Percentiles rank a stretch among this genome's conserved stretches.
These are phyloP conservation scores for Diadema setosum DNA, from an alignment of 35 echinoderm and acorn worm genomes.

Conservation along the genomic window DNA sequence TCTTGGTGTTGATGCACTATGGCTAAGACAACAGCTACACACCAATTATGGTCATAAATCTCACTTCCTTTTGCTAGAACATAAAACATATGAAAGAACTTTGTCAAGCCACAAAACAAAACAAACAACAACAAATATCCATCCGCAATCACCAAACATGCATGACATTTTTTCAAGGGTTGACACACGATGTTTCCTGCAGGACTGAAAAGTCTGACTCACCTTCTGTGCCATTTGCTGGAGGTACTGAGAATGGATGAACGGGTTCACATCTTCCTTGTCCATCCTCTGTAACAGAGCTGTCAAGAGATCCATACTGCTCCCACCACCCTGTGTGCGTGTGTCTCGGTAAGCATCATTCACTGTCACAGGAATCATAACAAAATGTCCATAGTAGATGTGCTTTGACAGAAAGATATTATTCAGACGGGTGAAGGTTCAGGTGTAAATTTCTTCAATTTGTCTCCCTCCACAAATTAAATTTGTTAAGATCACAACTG, in stretches of 20 bases:
- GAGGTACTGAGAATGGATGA: constrained; percentile 46
- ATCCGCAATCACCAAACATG: background rate
- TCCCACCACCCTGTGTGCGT: background rate
- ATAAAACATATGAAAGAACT: background rate
- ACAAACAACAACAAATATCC: too few species aligned
- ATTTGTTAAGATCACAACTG: too few species aligned
- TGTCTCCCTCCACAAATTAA: too few species aligned
- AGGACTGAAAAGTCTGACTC: background rate
- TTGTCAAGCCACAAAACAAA: background rate
- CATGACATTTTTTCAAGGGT: background rate
- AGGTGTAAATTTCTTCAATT: too few species aligned
- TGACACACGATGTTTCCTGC: background rate
- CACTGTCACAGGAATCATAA: too few species aligned
- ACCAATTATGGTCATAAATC: too few species aligned
- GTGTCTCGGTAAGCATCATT: background rate
- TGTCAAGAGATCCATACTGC: background rate
- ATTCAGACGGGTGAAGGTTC: too few species aligned
- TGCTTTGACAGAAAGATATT: too few species aligned
- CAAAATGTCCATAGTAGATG: too few species aligned
- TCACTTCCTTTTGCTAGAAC: too few species aligned
- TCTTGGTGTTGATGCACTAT: too few species aligned
- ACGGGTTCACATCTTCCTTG: background rate
- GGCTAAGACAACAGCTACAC: too few species aligned
- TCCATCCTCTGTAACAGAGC: background rate
- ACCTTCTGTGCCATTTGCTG: constrained; percentile 51